Evolutionary conservation across 2,888 invertebrate species (phyloP), one percentile per base, ranked within the genome.

Genomic region (Rotaria sp.): DNA sequence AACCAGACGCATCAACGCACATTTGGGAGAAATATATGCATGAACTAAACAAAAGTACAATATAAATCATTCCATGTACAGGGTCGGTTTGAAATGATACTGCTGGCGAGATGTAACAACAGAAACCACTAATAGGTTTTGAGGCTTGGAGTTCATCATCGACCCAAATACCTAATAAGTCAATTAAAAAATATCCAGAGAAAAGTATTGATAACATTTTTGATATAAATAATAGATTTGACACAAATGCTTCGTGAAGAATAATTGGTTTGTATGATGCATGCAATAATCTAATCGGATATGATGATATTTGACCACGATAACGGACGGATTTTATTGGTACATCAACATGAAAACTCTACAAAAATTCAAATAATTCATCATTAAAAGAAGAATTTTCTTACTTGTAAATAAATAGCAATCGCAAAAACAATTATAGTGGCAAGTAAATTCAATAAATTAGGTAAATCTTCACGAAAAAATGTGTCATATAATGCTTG

Each of bases 401-500:
- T 99, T 90, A 99, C 99, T 95, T 96, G 97, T 95, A 99, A 99
- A 94, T 99, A 99, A 93, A 99, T 99, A 88, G 99, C 99, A 89
- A 99, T 95, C 87, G 97, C 99, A 92, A 99, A 99, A 86, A 99
- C 98, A 89, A 99, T 93, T 86, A 99, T 94, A 24, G 99, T 99
- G 84, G 99, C 97, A 90, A 99, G 93, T 87, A 99, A 93, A 92
- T 99, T 99, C 97, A 98, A 98, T 90, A 99, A 93, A 92, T 99
- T 99, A 89, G 99, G 99, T 90, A 99, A 93, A 92, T 99, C 99
- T 92, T 98, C 98, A 88, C 99, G 94, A 93, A 99, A 99, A 94
- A 99, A 99, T 80, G 99, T 99, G 92, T 99, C 99, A 59, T 98
- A 94, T 74, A 99, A 94, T 30, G 96, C 99, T 88, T 98, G 94